Conservation (phyloP, 2,113 vertebrate genomes). For the Dinomys branickii region DNA sequence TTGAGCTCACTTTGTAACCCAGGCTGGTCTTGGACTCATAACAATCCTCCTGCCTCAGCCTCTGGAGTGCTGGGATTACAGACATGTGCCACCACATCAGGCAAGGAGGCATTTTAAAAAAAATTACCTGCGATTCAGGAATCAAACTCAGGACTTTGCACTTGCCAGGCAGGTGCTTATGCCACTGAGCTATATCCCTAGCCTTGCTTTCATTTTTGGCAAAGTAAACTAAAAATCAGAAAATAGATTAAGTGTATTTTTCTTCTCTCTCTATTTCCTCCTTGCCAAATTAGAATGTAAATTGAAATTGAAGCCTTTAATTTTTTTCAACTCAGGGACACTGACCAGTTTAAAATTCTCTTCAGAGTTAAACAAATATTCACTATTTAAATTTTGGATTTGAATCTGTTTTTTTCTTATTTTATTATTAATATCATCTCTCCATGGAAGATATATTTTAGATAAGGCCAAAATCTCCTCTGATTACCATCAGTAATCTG, state of each 20-base stretch:
- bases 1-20: too few species aligned
- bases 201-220: conserved; percentile 3
- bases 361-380: conserved; percentile 8
- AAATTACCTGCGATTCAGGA: not conserved
- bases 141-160: too few species aligned
- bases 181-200: too few species aligned
- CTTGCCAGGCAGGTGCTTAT: too few species aligned
- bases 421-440: not conserved
- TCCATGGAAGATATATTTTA: conserved; percentile 1
- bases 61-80: too few species aligned
- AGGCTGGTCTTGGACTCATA: too few species aligned
- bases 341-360: not conserved
- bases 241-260: not conserved
- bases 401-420: conserved; percentile 28
- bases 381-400: not conserved
- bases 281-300: not conserved
- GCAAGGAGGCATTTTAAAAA: too few species aligned
- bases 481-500: not conserved
- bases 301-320: not conserved
- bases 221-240: not conserved
- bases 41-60: too few species aligned
- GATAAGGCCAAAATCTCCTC: not conserved
- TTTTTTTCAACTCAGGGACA: not conserved
- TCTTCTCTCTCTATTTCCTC: not conserved
- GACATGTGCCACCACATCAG: too few species aligned